Percentiles rank a stretch among this genome's conserved stretches.
Evolutionary conservation across 1,140 invertebrate species (phyloP).

Genomic region (Pogonomyrmex californicus): DNA sequence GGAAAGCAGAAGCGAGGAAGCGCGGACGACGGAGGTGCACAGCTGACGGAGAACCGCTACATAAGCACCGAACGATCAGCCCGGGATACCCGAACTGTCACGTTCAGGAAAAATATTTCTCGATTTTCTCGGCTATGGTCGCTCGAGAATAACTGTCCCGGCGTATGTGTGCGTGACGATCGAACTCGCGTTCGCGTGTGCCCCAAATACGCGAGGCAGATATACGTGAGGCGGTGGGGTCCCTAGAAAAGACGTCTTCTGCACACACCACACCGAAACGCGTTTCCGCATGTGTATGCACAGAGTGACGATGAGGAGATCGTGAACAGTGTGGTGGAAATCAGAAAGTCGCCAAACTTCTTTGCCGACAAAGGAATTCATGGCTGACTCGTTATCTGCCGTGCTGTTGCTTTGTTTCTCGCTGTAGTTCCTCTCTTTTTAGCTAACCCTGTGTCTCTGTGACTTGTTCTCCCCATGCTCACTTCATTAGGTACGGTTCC

Average conservation of each 20-base stretch:
- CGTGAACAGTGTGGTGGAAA: background rate
- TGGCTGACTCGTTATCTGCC: constrained; percentile 11
- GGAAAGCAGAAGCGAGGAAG: constrained; percentile 50
- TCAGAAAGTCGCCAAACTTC: constrained; percentile 57
- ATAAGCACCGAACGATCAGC: constrained; percentile 58
- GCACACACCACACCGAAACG: background rate
- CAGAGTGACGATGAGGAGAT: background rate
- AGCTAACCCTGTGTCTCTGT: constrained; percentile 7
- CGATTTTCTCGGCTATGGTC: constrained; percentile 45
- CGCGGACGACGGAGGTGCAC: constrained; percentile 14
- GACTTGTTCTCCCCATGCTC: constrained; percentile 67
- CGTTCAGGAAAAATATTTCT: constrained; percentile 63
- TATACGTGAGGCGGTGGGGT: background rate
- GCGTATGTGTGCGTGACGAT: background rate
- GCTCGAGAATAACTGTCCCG: constrained; percentile 38
- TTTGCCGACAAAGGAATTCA: constrained; percentile 39
- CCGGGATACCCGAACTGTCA: constrained; percentile 52
- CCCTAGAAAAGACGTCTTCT: background rate
- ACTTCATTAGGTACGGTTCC: constrained; percentile 71
- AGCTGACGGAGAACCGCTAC: constrained; percentile 58
- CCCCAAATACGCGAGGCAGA: background rate
- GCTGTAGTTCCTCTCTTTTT: constrained; percentile 33
- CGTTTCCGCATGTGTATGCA: background rate
- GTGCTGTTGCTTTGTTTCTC: constrained; percentile 44
- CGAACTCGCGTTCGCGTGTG: constrained; percentile 38